Conservation (phyloP, 2,113 vertebrate genomes). For the Leucoraja erinaceus region DNA sequence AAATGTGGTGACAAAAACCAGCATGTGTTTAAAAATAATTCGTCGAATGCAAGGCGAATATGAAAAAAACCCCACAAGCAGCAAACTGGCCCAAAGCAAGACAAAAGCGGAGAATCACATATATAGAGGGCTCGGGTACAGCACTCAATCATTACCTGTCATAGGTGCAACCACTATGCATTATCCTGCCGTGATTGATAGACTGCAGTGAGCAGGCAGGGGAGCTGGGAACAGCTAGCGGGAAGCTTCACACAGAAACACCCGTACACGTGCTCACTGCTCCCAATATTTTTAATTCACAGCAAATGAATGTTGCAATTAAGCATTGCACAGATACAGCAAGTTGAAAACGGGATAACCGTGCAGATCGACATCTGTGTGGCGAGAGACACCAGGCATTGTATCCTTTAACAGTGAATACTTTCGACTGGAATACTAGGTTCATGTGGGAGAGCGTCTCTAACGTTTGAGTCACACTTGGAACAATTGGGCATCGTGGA, state of each 20-base stretch:
- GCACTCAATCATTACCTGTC: slow-evolving; percentile 75
- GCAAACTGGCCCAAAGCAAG: slow-evolving; percentile 63
- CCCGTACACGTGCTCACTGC: slow-evolving; percentile 3
- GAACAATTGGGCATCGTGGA: not conserved
- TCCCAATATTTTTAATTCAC: not conserved
- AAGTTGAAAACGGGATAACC: too few relatives aligned
- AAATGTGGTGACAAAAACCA: not conserved
- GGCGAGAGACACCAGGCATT: not conserved
- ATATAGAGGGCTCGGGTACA: slow-evolving; percentile 61
- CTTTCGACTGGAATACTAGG: not conserved
- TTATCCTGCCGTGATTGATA: slow-evolving; percentile 76
- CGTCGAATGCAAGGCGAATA: too few relatives aligned
- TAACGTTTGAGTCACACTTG: not conserved
- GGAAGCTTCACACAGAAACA: slow-evolving; percentile 49
- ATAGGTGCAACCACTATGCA: slow-evolving; percentile 65
- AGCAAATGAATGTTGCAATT: not conserved
- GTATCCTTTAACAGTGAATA: not conserved
- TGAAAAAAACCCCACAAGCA: not conserved
- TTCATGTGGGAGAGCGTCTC: not conserved
- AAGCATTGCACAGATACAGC: not conserved
- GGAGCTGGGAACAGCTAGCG: slow-evolving; percentile 57
- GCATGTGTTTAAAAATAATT: not conserved
- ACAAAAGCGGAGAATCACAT: slow-evolving; percentile 64
- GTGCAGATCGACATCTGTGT: not conserved
- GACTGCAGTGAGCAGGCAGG: slow-evolving; percentile 60